A percentile compares a stretch with the other conserved stretches of the same genome.
These are phyloP conservation scores for Macrotrachela quadricornifera DNA, from an alignment of 1,140 invertebrate species.

Conservation along the genomic window DNA sequence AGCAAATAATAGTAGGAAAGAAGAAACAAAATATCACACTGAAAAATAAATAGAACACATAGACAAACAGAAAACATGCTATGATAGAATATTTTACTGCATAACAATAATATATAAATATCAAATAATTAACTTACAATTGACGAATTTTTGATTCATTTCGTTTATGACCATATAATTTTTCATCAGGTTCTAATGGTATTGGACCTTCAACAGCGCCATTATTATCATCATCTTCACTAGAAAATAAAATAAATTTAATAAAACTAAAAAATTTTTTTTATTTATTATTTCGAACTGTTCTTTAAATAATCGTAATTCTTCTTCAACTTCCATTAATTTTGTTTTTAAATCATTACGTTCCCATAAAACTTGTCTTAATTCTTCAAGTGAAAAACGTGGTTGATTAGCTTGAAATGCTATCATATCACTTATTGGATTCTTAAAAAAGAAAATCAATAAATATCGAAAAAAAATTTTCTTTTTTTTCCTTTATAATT, in stretches of 20 bases:
- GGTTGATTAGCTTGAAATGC: conserved; percentile 26
- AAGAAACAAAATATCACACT: too few relatives aligned
- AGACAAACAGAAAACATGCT: too few relatives aligned
- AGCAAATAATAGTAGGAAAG: too few relatives aligned
- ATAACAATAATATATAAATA: background rate
- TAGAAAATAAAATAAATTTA: too few relatives aligned
- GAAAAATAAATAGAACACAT: too few relatives aligned
- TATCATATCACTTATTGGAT: too few relatives aligned
- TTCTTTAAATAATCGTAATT: conserved; percentile 47
- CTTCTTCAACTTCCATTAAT: conserved; percentile 63
- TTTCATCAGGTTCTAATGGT: conserved; percentile 79
- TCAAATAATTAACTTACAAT: conserved; percentile 53
- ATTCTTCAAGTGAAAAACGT: conserved; percentile 64
- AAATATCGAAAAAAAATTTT: too few relatives aligned
- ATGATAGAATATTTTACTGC: too few relatives aligned
- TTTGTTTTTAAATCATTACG: conserved; percentile 64
- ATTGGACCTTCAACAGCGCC: conserved; percentile 63
- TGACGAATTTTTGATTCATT: conserved; percentile 65
- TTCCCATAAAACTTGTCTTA: conserved; percentile 65
- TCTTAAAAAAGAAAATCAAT: too few relatives aligned
- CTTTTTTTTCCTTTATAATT: too few relatives aligned
- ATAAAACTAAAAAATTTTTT: too few relatives aligned
- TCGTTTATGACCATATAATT: conserved; percentile 37
- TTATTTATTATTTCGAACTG: conserved; percentile 13
- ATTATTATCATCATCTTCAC: too few relatives aligned